Percentiles rank a stretch among this genome's conserved stretches.
phyloP scores from a whole-genome alignment of 2,113 vertebrate species.

The Gavialis gangeticus region DNA sequence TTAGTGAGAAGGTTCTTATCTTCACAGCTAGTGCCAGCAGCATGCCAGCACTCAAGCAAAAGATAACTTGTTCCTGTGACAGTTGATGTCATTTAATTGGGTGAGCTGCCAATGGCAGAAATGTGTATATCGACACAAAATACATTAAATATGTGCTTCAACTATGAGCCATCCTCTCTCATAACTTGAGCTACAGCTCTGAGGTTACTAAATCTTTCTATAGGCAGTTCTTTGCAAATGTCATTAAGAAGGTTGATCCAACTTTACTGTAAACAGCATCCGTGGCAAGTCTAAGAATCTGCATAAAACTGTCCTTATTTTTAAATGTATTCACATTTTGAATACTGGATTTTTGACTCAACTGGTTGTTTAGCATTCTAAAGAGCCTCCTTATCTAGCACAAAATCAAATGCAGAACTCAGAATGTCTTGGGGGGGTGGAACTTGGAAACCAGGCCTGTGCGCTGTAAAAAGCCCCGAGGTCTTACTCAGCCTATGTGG shows the following conservation, averaged over 20 bases:
- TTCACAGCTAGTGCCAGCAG: background rate
- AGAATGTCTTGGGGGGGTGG: background rate
- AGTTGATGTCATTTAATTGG: background rate
- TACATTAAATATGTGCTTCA: background rate
- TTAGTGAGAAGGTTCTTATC: background rate
- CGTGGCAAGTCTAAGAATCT: background rate
- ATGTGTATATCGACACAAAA: background rate
- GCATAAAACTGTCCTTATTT: background rate
- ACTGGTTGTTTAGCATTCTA: background rate
- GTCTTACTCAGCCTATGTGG: background rate
- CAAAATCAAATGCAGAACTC: background rate
- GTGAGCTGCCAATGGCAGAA: constrained; percentile 7
- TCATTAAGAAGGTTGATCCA: background rate
- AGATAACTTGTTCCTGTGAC: accelerated
- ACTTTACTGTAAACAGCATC: background rate
- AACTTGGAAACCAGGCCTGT: background rate
- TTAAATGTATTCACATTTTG: background rate
- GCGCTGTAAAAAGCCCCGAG: background rate
- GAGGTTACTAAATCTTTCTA: background rate
- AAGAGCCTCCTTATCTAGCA: background rate
- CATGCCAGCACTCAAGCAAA: background rate
- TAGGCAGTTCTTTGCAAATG: background rate
- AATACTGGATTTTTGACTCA: background rate
- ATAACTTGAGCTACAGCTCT: background rate
- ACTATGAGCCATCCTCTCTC: background rate